Evolutionary conservation across 2,113 vertebrate species (phyloP), one percentile per base, ranked within the genome.

Genomic region (Capreolus pygargus): DNA sequence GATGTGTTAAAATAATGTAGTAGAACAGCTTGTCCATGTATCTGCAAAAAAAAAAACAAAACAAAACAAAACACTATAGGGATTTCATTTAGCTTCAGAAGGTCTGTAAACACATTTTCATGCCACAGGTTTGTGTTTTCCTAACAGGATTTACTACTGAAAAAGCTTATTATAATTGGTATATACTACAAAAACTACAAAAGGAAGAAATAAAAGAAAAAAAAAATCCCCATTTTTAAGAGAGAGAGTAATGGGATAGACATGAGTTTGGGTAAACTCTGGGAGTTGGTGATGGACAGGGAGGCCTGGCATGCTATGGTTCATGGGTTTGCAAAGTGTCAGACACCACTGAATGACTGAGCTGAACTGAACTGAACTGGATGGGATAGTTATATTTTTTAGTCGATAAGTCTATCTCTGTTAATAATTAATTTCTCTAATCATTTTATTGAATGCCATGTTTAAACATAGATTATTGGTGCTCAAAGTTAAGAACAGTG

Each of bases 381-480:
- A 95, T 36, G 70, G 5, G 28, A 39, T 9, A 60, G 23, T 85
- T 97, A 64, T 81, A 74, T 85, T 92, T 93, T 16, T 95, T 36
- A 88, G 67, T 55, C n/a, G 64, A 28, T 64, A 50, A 94, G 6
- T 10, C 16, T 76, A 39, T 54, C 23, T 95, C 43, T 94, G 19
- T 81, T 98, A 97, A 97, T 88, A 61, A 8, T 57, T 74, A 55
- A 36, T 97, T 97, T 94, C 64, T 57, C 12, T 74, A 89, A 92
- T 94, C 79, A 92, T 64, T 97, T 96, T 33, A 94, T 83, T 87
- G 45, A 97, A 93, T 76, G 23, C 2, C 45, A 84, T 5, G 3
- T 45, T 76, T 87, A 97, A 21, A 39, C 45, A 92, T 8, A 33
- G 9, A 60, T n/a, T 30, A 96, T 39, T 86, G 67, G 39, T 86